Evolutionary conservation across 2,888 invertebrate genomes (phyloP), one percentile per base, ranked within the genome.

Genomic region (Galeruca laticollis): DNA sequence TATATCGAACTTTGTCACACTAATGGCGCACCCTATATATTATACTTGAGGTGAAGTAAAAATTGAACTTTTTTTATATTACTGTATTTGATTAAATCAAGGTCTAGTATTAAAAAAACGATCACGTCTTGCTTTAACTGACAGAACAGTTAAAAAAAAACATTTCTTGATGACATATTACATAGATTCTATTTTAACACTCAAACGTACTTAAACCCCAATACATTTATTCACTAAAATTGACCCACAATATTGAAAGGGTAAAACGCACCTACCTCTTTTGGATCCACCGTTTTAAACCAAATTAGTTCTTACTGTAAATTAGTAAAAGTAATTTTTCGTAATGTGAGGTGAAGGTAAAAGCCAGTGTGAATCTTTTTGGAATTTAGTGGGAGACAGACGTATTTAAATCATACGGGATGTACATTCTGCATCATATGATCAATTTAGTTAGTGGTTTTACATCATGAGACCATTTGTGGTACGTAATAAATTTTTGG

Each of bases 391-490:
- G 78, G 78, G 78, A 78, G 76, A 75, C 68, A 69, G 72, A 56
- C 67, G 72, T 78, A 78, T 78, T 78, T 76, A 77, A 77, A 75
- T 73, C 73, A 74, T 73, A 70, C 69, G 75, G 78, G 79, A 81
- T 81, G 79, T 81, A 83, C 81, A 79, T 75, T 76, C 74, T 68
- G 71, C 76, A 76, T 78, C 79, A 82, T 83, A 81, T 81, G 81
- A 82, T 81, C 81, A 80, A 71, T 66, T 47, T 79, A 78, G 81
- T 82, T 76, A 79, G 83, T 83, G 82, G 78, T 73, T 80, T 79
- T 77, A 72, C 77, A 81, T 77, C 80, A 84, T 84, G 84, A 82
- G 80, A 82, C 81, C 82, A 73, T 82, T 83, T 77, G 78, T 84
- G 84, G 84, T 84, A 84, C 76, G 84, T 84, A 81, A 18, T 8